Percentiles rank a stretch among this genome's conserved stretches.
phyloP scores from a whole-genome alignment of 1,140 invertebrate species.

The Lamellibrachia luymesi region DNA sequence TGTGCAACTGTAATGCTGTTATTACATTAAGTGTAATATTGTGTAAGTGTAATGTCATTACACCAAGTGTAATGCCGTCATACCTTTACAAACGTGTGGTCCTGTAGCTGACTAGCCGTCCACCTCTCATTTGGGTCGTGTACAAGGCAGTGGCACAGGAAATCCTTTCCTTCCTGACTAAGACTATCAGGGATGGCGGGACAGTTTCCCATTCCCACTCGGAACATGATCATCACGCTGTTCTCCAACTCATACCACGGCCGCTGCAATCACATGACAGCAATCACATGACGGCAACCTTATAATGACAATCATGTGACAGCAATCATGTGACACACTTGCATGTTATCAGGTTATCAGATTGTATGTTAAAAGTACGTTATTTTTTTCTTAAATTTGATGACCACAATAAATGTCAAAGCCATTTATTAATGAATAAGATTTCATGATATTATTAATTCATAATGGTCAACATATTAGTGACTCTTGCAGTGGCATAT shows the following conservation, averaged over 20 bases:
- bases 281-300: background rate
- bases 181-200: conserved; percentile 90
- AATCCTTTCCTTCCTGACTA: conserved; percentile 72
- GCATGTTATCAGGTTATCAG: background rate
- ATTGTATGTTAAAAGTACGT: too few relatives aligned
- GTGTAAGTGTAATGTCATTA: too few relatives aligned
- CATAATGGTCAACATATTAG: background rate
- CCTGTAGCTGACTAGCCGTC: conserved; percentile 79
- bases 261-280: conserved; percentile 58
- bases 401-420: too few relatives aligned
- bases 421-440: too few relatives aligned
- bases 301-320: conserved; percentile 1
- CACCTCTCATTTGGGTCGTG: conserved; percentile 82
- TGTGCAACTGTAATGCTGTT: too few relatives aligned
- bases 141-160: conserved; percentile 73
- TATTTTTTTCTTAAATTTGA: too few relatives aligned
- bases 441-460: background rate
- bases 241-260: conserved; percentile 63
- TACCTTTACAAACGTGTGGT: conserved; percentile 81
- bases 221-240: conserved; percentile 55
- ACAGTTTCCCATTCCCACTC: conserved; percentile 54
- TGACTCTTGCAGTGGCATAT: too few relatives aligned
- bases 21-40: too few relatives aligned
- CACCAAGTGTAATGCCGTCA: background rate
- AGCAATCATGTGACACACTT: background rate